Evolutionary conservation across 2,113 vertebrate genomes (phyloP).

Genomic region (Chrysemys picta): DNA sequence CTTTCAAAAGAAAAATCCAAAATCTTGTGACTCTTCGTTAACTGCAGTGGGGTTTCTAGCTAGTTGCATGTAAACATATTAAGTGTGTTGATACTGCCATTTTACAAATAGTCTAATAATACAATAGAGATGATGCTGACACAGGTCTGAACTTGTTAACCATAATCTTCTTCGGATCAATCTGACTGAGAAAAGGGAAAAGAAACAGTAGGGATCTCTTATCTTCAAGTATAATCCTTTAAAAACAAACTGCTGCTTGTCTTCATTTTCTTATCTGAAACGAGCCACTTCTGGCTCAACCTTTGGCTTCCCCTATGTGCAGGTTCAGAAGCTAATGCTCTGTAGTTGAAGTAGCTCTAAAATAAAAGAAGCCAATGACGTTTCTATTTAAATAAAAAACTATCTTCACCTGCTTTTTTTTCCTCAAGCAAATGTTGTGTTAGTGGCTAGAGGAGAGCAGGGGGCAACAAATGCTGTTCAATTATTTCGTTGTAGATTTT

Average conservation of each 20-base stretch:
- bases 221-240: background rate
- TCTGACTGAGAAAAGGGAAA: background rate
- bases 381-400: background rate
- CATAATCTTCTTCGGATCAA: background rate
- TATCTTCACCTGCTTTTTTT: background rate
- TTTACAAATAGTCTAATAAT: background rate
- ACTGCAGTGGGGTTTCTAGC: background rate
- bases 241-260: background rate
- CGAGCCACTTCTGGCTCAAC: background rate
- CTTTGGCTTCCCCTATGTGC: background rate
- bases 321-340: background rate
- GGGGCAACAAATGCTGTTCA: background rate
- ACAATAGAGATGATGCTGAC: fast-evolving
- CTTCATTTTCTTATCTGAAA: background rate
- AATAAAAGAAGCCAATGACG: background rate
- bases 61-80: background rate
- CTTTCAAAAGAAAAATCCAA: background rate
- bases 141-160: background rate
- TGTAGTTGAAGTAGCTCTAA: background rate
- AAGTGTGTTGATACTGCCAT: background rate
- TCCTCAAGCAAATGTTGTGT: background rate
- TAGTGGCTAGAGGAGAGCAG: background rate
- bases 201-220: background rate
- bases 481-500: background rate
- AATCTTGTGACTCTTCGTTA: background rate